A percentile compares a stretch with the other conserved stretches of the same genome.
phyloP scores from a whole-genome alignment of 1,140 invertebrate genomes.

The Eulimnadia texana region DNA sequence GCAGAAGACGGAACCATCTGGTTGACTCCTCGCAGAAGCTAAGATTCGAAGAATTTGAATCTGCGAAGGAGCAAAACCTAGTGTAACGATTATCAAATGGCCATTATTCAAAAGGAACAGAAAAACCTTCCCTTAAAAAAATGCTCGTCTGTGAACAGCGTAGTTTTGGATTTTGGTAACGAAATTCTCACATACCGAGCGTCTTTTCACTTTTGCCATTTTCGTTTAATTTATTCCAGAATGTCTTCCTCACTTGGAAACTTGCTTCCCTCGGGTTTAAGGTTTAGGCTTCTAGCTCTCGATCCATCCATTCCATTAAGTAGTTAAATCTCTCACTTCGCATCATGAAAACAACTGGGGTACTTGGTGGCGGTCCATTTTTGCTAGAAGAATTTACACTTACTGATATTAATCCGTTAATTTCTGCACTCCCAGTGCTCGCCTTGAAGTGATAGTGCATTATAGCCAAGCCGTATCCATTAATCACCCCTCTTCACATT shows the following conservation, averaged over 20 bases:
- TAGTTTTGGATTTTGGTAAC: too few relatives aligned
- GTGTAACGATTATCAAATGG: too few relatives aligned
- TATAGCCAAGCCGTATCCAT: not conserved
- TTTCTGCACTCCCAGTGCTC: not conserved
- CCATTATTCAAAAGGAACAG: not conserved
- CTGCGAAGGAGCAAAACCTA: too few relatives aligned
- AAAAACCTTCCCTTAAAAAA: too few relatives aligned
- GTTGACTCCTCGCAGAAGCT: not conserved
- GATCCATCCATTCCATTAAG: not conserved
- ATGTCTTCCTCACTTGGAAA: not conserved
- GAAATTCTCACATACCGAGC: not conserved
- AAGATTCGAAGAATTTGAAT: too few relatives aligned
- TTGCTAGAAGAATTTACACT: too few relatives aligned
- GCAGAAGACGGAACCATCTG: conserved; percentile 10
- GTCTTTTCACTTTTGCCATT: not conserved
- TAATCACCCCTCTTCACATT: too few relatives aligned
- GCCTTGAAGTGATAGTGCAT: not conserved
- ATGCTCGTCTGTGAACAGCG: too few relatives aligned
- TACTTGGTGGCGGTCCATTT: not conserved
- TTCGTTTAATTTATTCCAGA: not conserved
- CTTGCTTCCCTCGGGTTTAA: not conserved
- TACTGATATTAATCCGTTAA: too few relatives aligned
- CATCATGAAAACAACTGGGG: not conserved
- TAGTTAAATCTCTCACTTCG: too few relatives aligned
- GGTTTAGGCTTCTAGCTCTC: not conserved